These are phyloP conservation scores for Drosophila cracens DNA, from an alignment of 2,888 invertebrate species.

Conservation along the genomic window DNA sequence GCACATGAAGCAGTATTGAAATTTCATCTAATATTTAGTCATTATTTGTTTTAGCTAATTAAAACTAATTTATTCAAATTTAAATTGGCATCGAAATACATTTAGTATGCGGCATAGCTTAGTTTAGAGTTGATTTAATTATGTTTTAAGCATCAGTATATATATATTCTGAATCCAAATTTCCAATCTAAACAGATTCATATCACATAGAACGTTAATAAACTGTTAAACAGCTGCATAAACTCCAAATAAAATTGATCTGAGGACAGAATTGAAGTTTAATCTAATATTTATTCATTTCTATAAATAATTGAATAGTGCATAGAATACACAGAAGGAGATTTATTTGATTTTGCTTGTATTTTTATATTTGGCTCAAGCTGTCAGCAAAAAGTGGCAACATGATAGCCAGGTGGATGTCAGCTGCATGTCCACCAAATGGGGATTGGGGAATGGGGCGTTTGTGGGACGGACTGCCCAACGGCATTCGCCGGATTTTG, in stretches of 20 bases:
- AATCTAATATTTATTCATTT: not conserved
- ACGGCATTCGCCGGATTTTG: constrained; percentile 51
- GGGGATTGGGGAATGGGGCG: not conserved
- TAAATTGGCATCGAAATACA: not conserved
- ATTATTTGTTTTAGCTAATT: not conserved
- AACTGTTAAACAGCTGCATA: not conserved
- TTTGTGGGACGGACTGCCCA: constrained; percentile 2
- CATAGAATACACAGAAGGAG: not conserved
- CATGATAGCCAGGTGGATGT: constrained; percentile 48
- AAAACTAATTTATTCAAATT: no score
- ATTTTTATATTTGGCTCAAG: constrained; percentile 8
- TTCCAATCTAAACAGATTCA: not conserved
- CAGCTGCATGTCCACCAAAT: constrained; percentile 33
- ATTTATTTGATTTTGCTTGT: not conserved
- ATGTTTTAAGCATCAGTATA: not conserved
- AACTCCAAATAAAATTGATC: not conserved
- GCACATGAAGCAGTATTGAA: no score
- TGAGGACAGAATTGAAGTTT: no score
- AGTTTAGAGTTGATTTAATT: not conserved
- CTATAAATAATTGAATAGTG: not conserved
- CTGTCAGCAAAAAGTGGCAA: constrained; percentile 17
- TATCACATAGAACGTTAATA: not conserved
- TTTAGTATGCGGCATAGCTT: no score
- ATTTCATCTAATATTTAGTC: not conserved
- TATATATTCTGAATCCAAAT: not conserved